Evolutionary conservation across 1,140 invertebrate species (phyloP).

Genomic region (Dendrolimus kikuchii): DNA sequence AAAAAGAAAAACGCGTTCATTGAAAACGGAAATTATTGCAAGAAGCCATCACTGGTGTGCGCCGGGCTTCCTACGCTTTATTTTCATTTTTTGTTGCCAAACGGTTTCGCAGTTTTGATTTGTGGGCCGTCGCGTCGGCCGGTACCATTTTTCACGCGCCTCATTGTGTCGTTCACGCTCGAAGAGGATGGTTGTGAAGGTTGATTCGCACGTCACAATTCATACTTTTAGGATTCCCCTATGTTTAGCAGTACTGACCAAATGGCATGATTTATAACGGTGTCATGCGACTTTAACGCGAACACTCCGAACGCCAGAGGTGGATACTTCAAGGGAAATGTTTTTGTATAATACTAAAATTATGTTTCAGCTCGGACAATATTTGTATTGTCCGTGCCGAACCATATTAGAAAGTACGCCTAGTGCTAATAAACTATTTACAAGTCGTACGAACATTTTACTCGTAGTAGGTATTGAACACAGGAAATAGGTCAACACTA

Average conservation of each 20-base stretch:
- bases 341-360: no score
- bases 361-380: no score
- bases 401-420: no score
- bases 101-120: constrained; percentile 56
- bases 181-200: constrained; percentile 27
- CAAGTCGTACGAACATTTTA: no score
- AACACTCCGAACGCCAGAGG: no score
- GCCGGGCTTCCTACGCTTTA: constrained; percentile 48
- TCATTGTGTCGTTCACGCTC: constrained; percentile 48
- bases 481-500: no score
- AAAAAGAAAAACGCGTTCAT: constrained; percentile 70
- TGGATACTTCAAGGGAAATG: no score
- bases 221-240: constrained; percentile 28
- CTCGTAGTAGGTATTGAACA: no score
- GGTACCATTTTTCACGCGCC: constrained; percentile 50
- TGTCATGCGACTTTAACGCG: no score
- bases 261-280: no score
- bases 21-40: constrained; percentile 73
- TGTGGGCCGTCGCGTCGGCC: constrained; percentile 40
- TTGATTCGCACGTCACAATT: constrained; percentile 28
- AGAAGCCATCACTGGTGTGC: constrained; percentile 69
- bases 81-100: constrained; percentile 40
- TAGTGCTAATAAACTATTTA: no score
- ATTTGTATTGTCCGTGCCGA: no score
- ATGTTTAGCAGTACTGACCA: background rate